Evolutionary conservation across 2,113 vertebrate genomes (phyloP).

Genomic region (Brachionichthys hirsutus): DNA sequence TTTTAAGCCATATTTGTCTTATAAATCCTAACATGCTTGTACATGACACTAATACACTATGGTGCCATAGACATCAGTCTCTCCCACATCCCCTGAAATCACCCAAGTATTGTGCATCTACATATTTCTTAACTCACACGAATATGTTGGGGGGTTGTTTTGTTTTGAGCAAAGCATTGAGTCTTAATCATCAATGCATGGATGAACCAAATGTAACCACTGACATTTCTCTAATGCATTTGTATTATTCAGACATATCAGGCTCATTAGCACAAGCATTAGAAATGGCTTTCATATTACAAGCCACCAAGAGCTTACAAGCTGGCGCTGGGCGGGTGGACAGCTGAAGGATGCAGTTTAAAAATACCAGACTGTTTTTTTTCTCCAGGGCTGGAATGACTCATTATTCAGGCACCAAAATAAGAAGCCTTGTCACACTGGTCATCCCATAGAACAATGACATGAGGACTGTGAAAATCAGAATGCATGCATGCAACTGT

Average conservation of each 20-base stretch:
- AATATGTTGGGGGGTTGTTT: too few species aligned
- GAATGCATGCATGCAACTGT: conserved; percentile 1
- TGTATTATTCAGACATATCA: conserved; percentile 58
- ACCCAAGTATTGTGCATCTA: too few species aligned
- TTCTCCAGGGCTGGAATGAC: conserved; percentile 66
- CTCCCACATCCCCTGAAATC: too few species aligned
- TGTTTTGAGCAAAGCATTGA: conserved; percentile 28
- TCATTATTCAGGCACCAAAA: conserved; percentile 74
- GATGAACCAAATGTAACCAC: conserved; percentile 35
- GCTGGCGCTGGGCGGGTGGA: conserved; percentile 55
- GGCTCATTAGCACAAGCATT: conserved; percentile 56
- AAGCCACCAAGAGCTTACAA: conserved; percentile 56
- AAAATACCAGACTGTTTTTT: conserved; percentile 76
- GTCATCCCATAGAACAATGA: conserved; percentile 62
- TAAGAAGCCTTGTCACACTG: conserved; percentile 69
- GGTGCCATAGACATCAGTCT: too few species aligned
- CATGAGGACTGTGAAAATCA: conserved; percentile 41
- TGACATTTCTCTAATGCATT: conserved; percentile 48
- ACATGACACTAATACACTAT: too few species aligned
- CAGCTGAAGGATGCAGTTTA: conserved; percentile 72
- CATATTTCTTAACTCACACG: too few species aligned
- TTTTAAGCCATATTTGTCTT: too few species aligned
- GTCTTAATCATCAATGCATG: conserved; percentile 35
- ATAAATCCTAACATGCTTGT: too few species aligned
- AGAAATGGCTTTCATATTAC: conserved; percentile 59